Conservation (phyloP, 2,113 vertebrate genomes). For the Hippopotamus amphibius region DNA sequence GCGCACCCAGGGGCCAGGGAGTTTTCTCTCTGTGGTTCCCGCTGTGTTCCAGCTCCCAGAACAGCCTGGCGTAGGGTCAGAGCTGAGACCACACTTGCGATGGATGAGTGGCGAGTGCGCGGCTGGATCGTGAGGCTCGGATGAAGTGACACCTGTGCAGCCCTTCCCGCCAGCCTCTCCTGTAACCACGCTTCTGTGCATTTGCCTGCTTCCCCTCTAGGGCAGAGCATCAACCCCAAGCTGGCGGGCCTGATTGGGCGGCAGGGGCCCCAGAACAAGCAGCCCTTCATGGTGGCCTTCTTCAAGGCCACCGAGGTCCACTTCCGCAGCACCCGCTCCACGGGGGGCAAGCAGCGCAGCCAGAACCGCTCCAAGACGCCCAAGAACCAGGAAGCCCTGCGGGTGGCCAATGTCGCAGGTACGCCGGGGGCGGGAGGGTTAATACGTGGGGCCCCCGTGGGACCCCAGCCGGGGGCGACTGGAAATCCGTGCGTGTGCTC, state of each 20-base stretch:
- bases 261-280: slow-evolving; percentile 97
- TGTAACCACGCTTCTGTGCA: background rate
- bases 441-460: fast-evolving
- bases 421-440: background rate
- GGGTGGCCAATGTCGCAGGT: slow-evolving; percentile 95
- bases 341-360: slow-evolving; percentile 93
- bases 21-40: no score
- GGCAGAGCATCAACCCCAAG: slow-evolving; percentile 95
- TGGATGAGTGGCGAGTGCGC: fast-evolving
- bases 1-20: background rate
- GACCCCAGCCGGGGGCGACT: fast-evolving
- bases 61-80: background rate
- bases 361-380: slow-evolving; percentile 93
- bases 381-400: slow-evolving; percentile 95
- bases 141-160: fast-evolving
- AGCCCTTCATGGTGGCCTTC: slow-evolving; percentile 98
- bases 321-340: slow-evolving; percentile 95
- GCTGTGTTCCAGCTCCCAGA: background rate
- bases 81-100: fast-evolving
- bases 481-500: fast-evolving
- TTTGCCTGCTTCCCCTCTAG: slow-evolving; percentile 81
- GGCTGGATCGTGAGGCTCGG: fast-evolving
- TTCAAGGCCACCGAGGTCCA: slow-evolving; percentile 99
- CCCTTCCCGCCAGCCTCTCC: fast-evolving
- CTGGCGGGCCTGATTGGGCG: slow-evolving; percentile 94